Evolutionary conservation across 2,888 invertebrate genomes (phyloP).

Genomic region (Anaspis maculata): DNA sequence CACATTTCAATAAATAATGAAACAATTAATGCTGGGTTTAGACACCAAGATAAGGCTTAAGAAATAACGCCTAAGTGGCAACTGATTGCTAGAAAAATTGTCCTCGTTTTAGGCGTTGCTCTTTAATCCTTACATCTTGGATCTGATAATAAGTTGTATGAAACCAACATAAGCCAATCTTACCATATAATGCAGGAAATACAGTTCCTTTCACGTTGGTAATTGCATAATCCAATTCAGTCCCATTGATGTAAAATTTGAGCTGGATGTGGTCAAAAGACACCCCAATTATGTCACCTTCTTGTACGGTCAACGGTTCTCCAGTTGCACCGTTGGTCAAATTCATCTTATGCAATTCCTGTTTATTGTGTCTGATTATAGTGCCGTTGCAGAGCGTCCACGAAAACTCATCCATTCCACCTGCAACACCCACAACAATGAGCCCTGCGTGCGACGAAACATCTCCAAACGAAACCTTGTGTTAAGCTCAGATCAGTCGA

Average conservation of each 20-base stretch:
- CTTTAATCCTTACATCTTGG: too few species aligned
- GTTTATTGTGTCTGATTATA: conserved; percentile 73
- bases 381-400: conserved; percentile 94
- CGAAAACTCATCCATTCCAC: conserved; percentile 81
- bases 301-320: conserved; percentile 58
- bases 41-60: too few species aligned
- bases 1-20: conserved; percentile 9
- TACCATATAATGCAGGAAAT: conserved; percentile 89
- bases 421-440: conserved; percentile 42
- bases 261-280: conserved; percentile 94
- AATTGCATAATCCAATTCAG: conserved; percentile 74
- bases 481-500: conserved; percentile 80
- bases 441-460: too few species aligned
- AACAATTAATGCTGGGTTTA: too few species aligned
- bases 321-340: conserved; percentile 30
- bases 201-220: conserved; percentile 84
- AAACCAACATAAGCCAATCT: conserved; percentile 18
- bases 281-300: conserved; percentile 91
- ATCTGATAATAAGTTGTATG: background rate
- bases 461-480: conserved; percentile 48
- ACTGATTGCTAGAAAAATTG: too few species aligned
- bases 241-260: conserved; percentile 91
- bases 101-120: too few species aligned
- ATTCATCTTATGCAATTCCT: conserved; percentile 56
- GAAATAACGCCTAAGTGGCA: too few species aligned